These are phyloP conservation scores for Meandrina meandrites DNA, from an alignment of 92 coral and sea anemone species.

Conservation along the genomic window DNA sequence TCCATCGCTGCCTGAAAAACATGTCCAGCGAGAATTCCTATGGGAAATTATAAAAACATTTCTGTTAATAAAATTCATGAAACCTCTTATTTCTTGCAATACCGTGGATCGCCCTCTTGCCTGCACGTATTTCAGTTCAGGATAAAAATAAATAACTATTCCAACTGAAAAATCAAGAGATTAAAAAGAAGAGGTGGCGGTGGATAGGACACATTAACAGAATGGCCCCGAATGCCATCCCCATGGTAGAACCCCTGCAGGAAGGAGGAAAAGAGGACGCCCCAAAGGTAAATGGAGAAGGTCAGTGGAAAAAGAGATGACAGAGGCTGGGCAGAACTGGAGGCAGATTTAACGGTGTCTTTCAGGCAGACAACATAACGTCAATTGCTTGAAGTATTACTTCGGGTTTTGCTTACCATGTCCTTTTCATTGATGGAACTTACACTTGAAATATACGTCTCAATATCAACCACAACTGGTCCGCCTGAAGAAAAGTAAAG, in stretches of 20 bases:
- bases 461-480: constrained; percentile 60
- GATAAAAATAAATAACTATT: too few species aligned
- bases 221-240: too few species aligned
- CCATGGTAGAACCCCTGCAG: too few species aligned
- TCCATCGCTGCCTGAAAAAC: constrained; percentile 79
- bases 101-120: background rate
- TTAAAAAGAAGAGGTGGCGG: too few species aligned
- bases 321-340: background rate
- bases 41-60: background rate
- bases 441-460: constrained; percentile 61
- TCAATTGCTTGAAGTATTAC: too few species aligned
- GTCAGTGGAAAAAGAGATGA: background rate
- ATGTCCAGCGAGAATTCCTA: constrained; percentile 84
- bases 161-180: too few species aligned
- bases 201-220: too few species aligned
- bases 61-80: background rate
- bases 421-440: constrained; percentile 65
- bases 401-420: constrained; percentile 51
- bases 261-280: too few species aligned
- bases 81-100: background rate
- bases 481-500: constrained; percentile 39
- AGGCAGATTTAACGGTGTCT: background rate
- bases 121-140: background rate
- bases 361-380: too few species aligned
- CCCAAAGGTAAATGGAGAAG: background rate